Evolutionary conservation across 35 echinoderm and acorn worm genomes (phyloP), one percentile per base, ranked within the genome.

Genomic region (Lytechinus pictus): DNA sequence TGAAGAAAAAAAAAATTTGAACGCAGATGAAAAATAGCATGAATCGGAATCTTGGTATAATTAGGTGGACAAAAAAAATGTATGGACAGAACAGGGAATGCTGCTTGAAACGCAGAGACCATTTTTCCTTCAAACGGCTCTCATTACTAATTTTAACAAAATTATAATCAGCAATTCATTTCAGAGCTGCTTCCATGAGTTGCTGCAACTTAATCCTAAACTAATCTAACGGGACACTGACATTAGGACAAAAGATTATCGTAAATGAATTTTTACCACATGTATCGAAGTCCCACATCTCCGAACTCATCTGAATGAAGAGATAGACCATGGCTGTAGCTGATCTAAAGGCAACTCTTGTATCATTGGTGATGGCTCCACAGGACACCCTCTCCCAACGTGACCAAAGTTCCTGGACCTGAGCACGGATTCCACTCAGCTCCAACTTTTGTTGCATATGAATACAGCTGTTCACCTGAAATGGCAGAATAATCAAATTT

Each of bases 261-360:
- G 1, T 44, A 44, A 44, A 44, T 44, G 33, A 44, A 44, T 53
- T 53, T 96, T 98, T 93, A 98, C 98, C 97, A 94, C 96, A 97
- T 44, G 95, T 96, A 95, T 99, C 97, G 96, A 98, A 99, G 27
- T 99, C 98, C 98, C 96, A 98, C 98, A 98, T 99, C 87, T 99
- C 98, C 11, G 95, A 96, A 53, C 96, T 99, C 98, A 99, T 98
- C 94, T 99, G 98, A 61, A 99, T 95, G 66, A 96, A 98, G 19
- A 99, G 95, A 86, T 97, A 98, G 24, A 97, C 94, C 96, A 99
- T 97, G 29, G 98, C 97, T 52, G 96, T 99, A 3, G 98, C 97
- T 21, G 98, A 98, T 88, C 97, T 96, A 58, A 99, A 99, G 10
- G 95, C 92, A 6, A 99, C 96, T 86, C 96, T 94, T 6, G 97